Conservation (phyloP, 2,797 vertebrate species). For the Zenarchopterus dispar region DNA sequence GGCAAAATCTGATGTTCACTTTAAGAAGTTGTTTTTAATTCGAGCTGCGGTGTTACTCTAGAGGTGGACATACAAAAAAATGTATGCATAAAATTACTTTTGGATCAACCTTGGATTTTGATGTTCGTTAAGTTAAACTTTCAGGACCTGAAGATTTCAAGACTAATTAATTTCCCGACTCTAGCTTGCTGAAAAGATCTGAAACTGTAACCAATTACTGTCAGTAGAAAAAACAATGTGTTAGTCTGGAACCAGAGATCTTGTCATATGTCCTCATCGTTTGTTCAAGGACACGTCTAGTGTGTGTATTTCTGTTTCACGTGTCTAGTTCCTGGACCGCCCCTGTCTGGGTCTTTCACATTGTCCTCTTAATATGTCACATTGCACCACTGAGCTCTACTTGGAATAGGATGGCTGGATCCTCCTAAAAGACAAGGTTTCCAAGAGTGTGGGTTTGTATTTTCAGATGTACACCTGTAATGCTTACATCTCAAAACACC, state of each 20-base stretch:
- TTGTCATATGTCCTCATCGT: constrained; percentile 42
- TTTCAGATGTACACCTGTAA: background rate
- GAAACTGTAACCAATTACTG: constrained; percentile 12
- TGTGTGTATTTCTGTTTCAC: background rate
- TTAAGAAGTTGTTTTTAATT: too few species aligned
- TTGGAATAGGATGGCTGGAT: background rate
- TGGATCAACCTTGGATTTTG: too few species aligned
- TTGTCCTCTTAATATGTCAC: constrained; percentile 48
- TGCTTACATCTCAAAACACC: background rate
- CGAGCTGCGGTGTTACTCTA: too few species aligned
- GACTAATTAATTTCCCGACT: too few species aligned
- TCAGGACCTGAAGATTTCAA: too few species aligned
- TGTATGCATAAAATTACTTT: too few species aligned
- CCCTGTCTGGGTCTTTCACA: constrained; percentile 23
- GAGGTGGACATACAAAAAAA: too few species aligned
- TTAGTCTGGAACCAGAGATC: constrained; percentile 30
- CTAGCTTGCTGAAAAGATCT: background rate
- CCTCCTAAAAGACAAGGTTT: constrained; percentile 4
- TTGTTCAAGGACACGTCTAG: constrained; percentile 36
- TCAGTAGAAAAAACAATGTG: constrained; percentile 13
- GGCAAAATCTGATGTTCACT: too few species aligned
- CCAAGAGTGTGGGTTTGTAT: constrained; percentile 8
- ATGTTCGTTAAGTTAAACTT: too few species aligned
- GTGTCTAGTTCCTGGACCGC: constrained; percentile 1
- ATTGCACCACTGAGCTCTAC: constrained; percentile 16